These are phyloP conservation scores for Protomyctophum bolini DNA, from an alignment of 2,113 vertebrate genomes.

Conservation along the genomic window DNA sequence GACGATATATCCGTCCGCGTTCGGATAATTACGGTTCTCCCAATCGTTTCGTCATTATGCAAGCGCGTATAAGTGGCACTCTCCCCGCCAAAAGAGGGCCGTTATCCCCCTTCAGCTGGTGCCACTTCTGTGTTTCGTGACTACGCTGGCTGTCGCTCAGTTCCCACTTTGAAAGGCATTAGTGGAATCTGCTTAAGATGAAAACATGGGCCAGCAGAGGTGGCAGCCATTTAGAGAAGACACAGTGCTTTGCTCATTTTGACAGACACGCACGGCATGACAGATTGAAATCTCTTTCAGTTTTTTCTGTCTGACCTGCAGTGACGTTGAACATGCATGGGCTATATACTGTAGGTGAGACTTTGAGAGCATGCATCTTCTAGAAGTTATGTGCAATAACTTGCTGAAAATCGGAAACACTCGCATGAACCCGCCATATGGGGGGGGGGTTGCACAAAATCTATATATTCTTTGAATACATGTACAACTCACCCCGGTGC, in stretches of 20 bases:
- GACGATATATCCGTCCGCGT: constrained; percentile 49
- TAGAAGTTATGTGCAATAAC: background rate
- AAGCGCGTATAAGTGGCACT: constrained; percentile 32
- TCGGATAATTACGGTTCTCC: constrained; percentile 30
- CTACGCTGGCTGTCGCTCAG: constrained; percentile 63
- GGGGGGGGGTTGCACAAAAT: no score
- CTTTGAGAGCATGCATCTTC: background rate
- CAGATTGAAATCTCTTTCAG: constrained; percentile 54
- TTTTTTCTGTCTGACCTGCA: no score
- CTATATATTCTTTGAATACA: no score
- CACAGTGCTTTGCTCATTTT: constrained; percentile 57
- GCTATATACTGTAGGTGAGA: background rate
- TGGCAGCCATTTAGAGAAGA: constrained; percentile 72
- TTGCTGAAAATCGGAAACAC: background rate
- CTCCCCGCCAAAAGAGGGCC: constrained; percentile 5
- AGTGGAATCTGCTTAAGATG: constrained; percentile 62
- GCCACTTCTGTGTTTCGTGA: constrained; percentile 41
- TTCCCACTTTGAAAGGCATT: constrained; percentile 46
- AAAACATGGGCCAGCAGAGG: constrained; percentile 66
- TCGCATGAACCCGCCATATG: background rate
- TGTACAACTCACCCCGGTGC: no score
- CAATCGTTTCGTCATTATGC: constrained; percentile 40
- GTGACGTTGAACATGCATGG: background rate
- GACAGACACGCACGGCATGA: constrained; percentile 66
- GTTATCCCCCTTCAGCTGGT: constrained; percentile 23